phyloP scores from a whole-genome alignment of 2,888 invertebrate genomes.

The Oxyscelio sp. region DNA sequence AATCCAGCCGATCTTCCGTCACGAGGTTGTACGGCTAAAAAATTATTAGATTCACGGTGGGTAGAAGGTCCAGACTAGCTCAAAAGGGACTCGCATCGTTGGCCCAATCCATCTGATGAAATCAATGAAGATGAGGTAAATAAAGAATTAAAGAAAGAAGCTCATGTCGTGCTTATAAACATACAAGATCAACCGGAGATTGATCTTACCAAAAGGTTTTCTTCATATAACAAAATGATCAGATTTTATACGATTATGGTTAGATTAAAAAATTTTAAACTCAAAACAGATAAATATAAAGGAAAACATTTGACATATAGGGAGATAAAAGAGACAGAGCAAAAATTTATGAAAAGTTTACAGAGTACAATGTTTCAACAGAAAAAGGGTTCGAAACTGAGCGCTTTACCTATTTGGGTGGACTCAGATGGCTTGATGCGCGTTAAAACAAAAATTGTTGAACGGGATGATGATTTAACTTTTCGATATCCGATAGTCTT shows the following conservation, averaged over 20 bases:
- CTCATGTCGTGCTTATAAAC: constrained; percentile 18
- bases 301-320: constrained; percentile 29
- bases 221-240: constrained; percentile 28
- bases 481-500: constrained; percentile 80
- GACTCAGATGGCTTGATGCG: constrained; percentile 40
- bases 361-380: constrained; percentile 46
- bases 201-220: not conserved
- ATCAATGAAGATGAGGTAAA: constrained; percentile 41
- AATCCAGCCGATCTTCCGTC: constrained; percentile 84
- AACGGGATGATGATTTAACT: constrained; percentile 69
- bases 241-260: constrained; percentile 50
- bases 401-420: constrained; percentile 4
- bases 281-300: constrained; percentile 22
- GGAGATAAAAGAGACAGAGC: constrained; percentile 37
- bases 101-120: constrained; percentile 29
- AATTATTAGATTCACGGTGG: constrained; percentile 80
- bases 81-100: constrained; percentile 14
- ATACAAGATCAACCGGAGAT: not conserved
- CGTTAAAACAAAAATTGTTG: constrained; percentile 72
- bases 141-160: constrained; percentile 28
- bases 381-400: constrained; percentile 31
- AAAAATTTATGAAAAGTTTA: constrained; percentile 33
- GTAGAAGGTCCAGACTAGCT: constrained; percentile 83
- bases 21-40: constrained; percentile 79
- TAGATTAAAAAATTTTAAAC: constrained; percentile 43